Conservation (phyloP, 2,888 invertebrate species). For the Tetranychus truncatus region DNA sequence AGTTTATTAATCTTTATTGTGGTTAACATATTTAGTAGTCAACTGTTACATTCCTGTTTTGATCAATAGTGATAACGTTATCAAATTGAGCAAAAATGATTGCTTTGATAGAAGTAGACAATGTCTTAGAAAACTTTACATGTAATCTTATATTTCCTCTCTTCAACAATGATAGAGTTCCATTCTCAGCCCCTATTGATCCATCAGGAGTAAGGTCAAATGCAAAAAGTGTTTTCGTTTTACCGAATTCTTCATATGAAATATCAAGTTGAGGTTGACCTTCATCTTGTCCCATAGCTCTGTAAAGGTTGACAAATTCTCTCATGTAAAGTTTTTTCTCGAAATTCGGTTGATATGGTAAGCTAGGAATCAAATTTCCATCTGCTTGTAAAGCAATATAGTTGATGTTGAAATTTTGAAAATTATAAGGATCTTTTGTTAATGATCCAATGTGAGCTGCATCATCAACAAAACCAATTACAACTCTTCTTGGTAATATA, state of each 20-base stretch:
- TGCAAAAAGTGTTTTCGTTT: not conserved
- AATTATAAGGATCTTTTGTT: not conserved
- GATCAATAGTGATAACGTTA: not conserved
- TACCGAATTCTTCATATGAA: not conserved
- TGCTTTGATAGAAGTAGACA: not conserved
- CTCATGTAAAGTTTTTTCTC: too few species aligned
- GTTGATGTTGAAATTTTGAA: not conserved
- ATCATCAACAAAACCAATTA: constrained; percentile 28
- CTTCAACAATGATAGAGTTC: not conserved
- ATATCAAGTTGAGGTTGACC: not conserved
- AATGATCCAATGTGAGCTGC: constrained; percentile 13
- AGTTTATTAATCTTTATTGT: not conserved
- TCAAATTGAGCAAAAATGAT: not conserved
- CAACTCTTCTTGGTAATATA: constrained; percentile 29
- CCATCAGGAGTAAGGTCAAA: not conserved
- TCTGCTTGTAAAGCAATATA: too few species aligned
- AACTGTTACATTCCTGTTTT: not conserved
- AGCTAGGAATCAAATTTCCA: too few species aligned
- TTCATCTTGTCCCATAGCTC: not conserved
- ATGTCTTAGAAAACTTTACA: not conserved
- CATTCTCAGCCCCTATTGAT: not conserved
- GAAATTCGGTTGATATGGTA: too few species aligned
- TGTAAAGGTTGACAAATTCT: too few species aligned
- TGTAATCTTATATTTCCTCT: not conserved
- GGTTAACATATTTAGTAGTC: not conserved